Conservation (phyloP, 2,797 vertebrate genomes). For the Megalops cyprinoides region DNA sequence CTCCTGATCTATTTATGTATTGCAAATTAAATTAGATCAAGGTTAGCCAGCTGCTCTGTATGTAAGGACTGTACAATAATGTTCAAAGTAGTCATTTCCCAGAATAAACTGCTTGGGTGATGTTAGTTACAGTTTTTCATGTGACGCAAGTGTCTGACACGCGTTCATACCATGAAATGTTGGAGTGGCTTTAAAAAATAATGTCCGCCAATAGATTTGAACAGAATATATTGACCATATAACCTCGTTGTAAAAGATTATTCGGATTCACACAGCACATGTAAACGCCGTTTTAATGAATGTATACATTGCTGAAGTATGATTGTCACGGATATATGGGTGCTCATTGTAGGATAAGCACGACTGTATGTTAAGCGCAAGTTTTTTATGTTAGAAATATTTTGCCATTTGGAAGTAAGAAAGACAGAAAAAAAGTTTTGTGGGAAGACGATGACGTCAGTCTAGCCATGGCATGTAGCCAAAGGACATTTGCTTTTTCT, state of each 20-base stretch:
- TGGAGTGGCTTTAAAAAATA: too few species aligned
- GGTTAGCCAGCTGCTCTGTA: neutral
- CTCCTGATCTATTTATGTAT: neutral
- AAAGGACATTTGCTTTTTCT: conserved; percentile 12
- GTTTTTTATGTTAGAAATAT: neutral
- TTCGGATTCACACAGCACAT: neutral
- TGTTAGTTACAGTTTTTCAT: neutral
- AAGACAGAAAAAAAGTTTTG: conserved; percentile 7
- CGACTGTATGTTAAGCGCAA: too few species aligned
- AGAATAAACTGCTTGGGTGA: neutral
- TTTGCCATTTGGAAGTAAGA: neutral
- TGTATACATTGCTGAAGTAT: neutral
- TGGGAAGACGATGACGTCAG: neutral
- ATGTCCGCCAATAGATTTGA: too few species aligned
- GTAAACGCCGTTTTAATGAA: neutral
- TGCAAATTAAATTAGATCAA: neutral
- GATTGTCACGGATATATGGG: neutral
- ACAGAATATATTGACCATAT: too few species aligned
- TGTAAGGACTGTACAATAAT: neutral
- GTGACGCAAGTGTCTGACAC: neutral
- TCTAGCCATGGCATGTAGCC: neutral
- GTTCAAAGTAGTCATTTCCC: neutral
- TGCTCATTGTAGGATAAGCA: neutral
- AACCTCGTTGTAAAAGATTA: too few species aligned
- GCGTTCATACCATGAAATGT: neutral